Evolutionary conservation across 2,888 invertebrate genomes (phyloP), one percentile per base, ranked within the genome.

Genomic region (Drosophila buzzatii): DNA sequence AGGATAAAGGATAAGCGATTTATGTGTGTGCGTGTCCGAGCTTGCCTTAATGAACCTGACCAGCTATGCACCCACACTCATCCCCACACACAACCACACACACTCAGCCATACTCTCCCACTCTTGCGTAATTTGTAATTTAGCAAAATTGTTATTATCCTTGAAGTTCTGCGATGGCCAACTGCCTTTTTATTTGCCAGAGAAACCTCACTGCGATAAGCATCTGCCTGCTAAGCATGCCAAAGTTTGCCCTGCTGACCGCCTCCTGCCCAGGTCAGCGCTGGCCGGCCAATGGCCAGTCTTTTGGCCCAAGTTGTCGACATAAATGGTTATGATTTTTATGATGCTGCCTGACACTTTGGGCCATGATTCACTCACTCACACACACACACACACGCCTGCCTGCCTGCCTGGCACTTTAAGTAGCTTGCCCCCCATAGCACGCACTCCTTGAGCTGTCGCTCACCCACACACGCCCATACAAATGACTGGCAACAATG

Each of bases 1-100:
- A 84, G 84, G 87, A 84, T 84, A 84, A 85, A 80, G 88, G 82
- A 89, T 89, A 89, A 78, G 85, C 84, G 68, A 84, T 85, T 85
- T 86, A 89, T 86, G 84, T 81, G 68, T 79, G 73, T 80, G 82
- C 68, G 85, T 81, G 78, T 76, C 64, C 76, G 69, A 83, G 76
- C 57, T 85, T 71, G 81, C 80, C 78, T 85, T 78, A 86, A 82
- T 88, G 82, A 88, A 84, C 80, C 85, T 65, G 61, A 78, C 58
- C 73, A 56, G n/a, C 58, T 35, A 12, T 14, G 33, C 44, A 42
- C 37, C 45, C 42, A 49, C 42, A 39, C 27, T 18, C 42, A 18
- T 20, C 14, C 35, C 2, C 16, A 20, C 45, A 59, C 44, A 57
- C 33, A 53, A 12, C 53, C 31, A n/a, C 41, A 42, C 41, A 23